These are phyloP conservation scores for Xanthorhoe spadicearia DNA, from an alignment of 2,888 invertebrate species.

Conservation along the genomic window DNA sequence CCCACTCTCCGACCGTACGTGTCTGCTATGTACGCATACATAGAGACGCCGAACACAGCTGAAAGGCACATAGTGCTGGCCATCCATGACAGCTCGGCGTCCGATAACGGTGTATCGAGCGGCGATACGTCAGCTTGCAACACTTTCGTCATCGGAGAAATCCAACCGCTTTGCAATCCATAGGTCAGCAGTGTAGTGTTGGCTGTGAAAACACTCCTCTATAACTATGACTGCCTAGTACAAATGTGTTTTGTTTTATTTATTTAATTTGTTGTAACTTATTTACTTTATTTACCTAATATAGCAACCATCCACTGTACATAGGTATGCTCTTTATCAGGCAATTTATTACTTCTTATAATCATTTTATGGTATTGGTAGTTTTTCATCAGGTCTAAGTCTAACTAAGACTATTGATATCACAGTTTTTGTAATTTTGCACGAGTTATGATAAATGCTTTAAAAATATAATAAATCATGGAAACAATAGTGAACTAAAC, in stretches of 20 bases:
- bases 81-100: constrained; percentile 71
- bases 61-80: constrained; percentile 70
- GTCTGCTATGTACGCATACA: constrained; percentile 74
- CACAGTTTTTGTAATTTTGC: constrained; percentile 7
- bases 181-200: constrained; percentile 70
- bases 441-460: background rate
- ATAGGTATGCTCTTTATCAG: constrained; percentile 43
- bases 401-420: background rate
- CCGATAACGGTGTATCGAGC: constrained; percentile 63
- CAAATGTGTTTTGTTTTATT: constrained; percentile 51
- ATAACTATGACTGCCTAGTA: constrained; percentile 52
- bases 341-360: constrained; percentile 14
- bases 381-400: constrained; percentile 25
- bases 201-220: constrained; percentile 59
- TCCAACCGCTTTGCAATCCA: constrained; percentile 75
- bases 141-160: constrained; percentile 71
- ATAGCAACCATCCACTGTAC: constrained; percentile 55
- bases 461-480: constrained; percentile 8
- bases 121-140: constrained; percentile 65
- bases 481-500: constrained; percentile 7
- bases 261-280: constrained; percentile 47
- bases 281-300: constrained; percentile 44
- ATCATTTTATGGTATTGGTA: constrained; percentile 35
- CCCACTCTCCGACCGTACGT: constrained; percentile 71
- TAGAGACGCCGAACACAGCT: constrained; percentile 59